These are phyloP conservation scores for Eulimnadia texana DNA, from an alignment of 1,140 invertebrate species.

Conservation along the genomic window DNA sequence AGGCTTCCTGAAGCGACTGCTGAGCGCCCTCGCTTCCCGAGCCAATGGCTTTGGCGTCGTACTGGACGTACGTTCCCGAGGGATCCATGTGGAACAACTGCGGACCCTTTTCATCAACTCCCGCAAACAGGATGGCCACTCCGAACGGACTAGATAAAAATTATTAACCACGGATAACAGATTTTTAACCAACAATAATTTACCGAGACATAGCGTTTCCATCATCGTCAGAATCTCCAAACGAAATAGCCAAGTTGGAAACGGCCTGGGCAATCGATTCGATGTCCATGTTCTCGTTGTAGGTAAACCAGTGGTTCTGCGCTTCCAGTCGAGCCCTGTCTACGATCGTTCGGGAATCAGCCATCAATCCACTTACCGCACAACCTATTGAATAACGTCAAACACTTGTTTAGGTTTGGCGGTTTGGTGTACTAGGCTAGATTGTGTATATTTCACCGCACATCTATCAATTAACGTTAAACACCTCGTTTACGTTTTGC, in stretches of 20 bases:
- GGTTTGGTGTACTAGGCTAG: no score
- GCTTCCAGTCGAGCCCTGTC: slow-evolving; percentile 91
- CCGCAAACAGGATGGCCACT: slow-evolving; percentile 84
- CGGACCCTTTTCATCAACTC: slow-evolving; percentile 61
- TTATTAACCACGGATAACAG: background rate
- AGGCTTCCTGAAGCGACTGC: slow-evolving; percentile 81
- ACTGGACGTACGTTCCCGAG: slow-evolving; percentile 90
- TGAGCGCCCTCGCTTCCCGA: slow-evolving; percentile 98
- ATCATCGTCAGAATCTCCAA: slow-evolving; percentile 94
- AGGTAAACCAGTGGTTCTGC: slow-evolving; percentile 95
- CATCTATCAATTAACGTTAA: no score
- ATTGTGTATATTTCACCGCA: no score
- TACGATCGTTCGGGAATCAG: slow-evolving; percentile 88
- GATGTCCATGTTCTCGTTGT: slow-evolving; percentile 89
- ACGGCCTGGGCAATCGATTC: slow-evolving; percentile 97
- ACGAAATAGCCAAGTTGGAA: slow-evolving; percentile 94
- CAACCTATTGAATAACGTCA: slow-evolving; percentile 42
- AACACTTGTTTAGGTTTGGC: no score
- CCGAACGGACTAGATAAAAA: slow-evolving; percentile 88
- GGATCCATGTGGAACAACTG: slow-evolving; percentile 96
- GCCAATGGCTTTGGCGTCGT: slow-evolving; percentile 97
- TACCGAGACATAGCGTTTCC: slow-evolving; percentile 62
- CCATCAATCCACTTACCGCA: slow-evolving; percentile 94
- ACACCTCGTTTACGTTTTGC: no score
- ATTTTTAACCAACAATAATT: background rate